Evolutionary conservation across 2,797 vertebrate genomes (phyloP).

Genomic region (Crocidura indochinensis): DNA sequence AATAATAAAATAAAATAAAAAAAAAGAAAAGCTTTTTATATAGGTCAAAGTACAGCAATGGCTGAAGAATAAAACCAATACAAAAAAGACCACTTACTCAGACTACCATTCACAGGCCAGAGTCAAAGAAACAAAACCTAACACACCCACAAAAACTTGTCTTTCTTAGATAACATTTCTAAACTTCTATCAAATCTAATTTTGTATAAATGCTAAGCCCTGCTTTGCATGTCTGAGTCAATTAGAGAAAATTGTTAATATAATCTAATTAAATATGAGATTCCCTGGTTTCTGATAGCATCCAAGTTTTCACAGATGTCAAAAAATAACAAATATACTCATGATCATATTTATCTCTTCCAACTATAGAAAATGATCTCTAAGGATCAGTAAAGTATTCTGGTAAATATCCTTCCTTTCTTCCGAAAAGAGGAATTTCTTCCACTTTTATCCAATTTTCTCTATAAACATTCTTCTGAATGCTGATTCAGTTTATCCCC

Average conservation of each 20-base stretch:
- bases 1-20: no score
- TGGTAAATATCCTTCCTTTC: neutral
- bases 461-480: neutral
- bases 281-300: neutral
- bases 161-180: slow-evolving; percentile 23
- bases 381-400: slow-evolving; percentile 23
- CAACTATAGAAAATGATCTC: neutral
- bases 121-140: neutral
- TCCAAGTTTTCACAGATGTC: slow-evolving; percentile 17
- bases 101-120: neutral
- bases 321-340: neutral
- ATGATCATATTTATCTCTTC: neutral
- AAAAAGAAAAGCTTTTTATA: neutral
- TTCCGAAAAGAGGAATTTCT: neutral
- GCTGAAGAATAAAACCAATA: neutral
- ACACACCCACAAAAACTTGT: neutral
- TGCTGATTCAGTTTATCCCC: neutral
- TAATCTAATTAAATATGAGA: slow-evolving; percentile 24
- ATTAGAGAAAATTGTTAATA: neutral
- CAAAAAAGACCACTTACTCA: neutral
- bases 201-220: slow-evolving; percentile 5
- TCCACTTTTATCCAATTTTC: neutral
- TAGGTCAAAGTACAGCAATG: neutral
- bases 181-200: slow-evolving; percentile 18
- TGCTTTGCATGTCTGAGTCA: neutral